Evolutionary conservation across 2,888 invertebrate genomes (phyloP).

Genomic region (Cistogaster globosa): DNA sequence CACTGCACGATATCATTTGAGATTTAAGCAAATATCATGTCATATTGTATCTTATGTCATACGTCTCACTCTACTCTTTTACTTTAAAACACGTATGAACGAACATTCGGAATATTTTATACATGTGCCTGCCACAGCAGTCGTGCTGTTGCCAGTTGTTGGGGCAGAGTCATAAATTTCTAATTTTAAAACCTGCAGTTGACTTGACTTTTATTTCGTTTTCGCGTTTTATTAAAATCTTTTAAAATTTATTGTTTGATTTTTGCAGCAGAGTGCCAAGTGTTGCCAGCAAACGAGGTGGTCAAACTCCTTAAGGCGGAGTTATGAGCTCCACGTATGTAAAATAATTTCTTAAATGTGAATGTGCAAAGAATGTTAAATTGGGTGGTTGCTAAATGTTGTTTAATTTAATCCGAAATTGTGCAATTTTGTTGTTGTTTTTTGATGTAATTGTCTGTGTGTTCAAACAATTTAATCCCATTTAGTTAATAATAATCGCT

Average conservation of each 20-base stretch:
- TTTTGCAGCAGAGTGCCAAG: slow-evolving; percentile 3
- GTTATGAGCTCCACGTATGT: slow-evolving; percentile 33
- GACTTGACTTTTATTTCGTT: slow-evolving; percentile 22
- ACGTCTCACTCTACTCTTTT: slow-evolving; percentile 9
- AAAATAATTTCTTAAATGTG: background rate
- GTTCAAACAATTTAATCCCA: slow-evolving; percentile 52
- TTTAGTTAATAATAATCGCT: slow-evolving; percentile 55
- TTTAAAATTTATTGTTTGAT: slow-evolving; percentile 7
- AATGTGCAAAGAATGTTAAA: background rate
- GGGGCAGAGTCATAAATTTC: slow-evolving; percentile 53
- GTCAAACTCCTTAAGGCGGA: slow-evolving; percentile 67
- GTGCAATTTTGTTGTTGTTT: slow-evolving; percentile 65
- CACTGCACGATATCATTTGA: slow-evolving; percentile 31
- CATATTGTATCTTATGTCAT: slow-evolving; percentile 49
- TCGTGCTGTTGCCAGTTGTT: background rate
- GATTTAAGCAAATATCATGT: slow-evolving; percentile 52
- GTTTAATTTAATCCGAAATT: slow-evolving; percentile 62
- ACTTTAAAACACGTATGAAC: background rate
- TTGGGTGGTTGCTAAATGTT: slow-evolving; percentile 23
- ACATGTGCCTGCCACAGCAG: too few species aligned
- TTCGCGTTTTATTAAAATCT: slow-evolving; percentile 25
- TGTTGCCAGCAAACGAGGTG: slow-evolving; percentile 49
- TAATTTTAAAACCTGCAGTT: slow-evolving; percentile 53
- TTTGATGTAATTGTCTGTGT: slow-evolving; percentile 60
- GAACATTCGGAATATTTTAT: slow-evolving; percentile 2